Conservation (phyloP, 2,888 invertebrate species). For the Cryptophagus acutangulus region DNA sequence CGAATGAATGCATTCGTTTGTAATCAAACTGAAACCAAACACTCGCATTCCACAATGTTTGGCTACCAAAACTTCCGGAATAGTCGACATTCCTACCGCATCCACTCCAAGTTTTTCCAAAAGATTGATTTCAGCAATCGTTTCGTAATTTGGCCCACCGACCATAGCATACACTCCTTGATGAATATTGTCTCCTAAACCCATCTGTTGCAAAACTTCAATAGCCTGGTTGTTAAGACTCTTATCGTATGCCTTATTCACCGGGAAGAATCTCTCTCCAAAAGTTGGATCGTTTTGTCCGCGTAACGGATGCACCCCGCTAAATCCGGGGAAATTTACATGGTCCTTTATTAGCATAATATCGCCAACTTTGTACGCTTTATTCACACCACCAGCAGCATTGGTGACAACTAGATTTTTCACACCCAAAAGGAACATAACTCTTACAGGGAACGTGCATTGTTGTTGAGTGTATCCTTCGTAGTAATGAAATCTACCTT, state of each 20-base stretch:
- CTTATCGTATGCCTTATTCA: constrained; percentile 78
- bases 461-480: constrained; percentile 88
- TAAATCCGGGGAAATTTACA: constrained; percentile 88
- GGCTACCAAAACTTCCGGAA: constrained; percentile 73
- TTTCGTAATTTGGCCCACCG: constrained; percentile 90
- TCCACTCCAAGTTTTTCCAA: constrained; percentile 72
- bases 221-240: constrained; percentile 67
- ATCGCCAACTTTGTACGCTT: constrained; percentile 67
- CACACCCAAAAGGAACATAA: constrained; percentile 88
- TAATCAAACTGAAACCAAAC: constrained; percentile 85
- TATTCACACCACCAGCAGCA: constrained; percentile 89
- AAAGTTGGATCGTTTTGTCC: constrained; percentile 89
- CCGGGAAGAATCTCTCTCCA: constrained; percentile 82
- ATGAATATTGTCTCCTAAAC: constrained; percentile 56
- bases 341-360: constrained; percentile 95
- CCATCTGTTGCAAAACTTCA: constrained; percentile 63
- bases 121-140: constrained; percentile 80
- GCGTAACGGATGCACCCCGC: constrained; percentile 81
- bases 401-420: constrained; percentile 74
- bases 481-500: constrained; percentile 90
- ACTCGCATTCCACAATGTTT: constrained; percentile 82
- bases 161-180: constrained; percentile 90
- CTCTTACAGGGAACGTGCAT: constrained; percentile 85
- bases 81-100: constrained; percentile 71
- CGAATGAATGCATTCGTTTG: constrained; percentile 54